Evolutionary conservation across 2,888 invertebrate species (phyloP).

Genomic region (Chymomyza fuscimana): DNA sequence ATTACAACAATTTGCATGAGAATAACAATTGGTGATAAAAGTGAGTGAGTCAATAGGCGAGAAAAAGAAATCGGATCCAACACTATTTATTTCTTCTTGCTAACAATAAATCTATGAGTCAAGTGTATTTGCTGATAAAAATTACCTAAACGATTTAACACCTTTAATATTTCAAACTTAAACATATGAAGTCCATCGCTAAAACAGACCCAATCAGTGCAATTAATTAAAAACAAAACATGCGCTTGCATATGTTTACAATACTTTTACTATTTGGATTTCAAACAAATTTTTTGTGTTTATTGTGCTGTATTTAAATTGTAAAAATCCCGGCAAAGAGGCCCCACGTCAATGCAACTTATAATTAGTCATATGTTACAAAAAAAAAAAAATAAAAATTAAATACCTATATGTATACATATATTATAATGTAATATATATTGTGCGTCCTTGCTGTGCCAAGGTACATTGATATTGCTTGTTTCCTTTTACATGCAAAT

Average conservation of each 20-base stretch:
- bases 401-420: constrained; percentile 16
- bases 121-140: constrained; percentile 19
- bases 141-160: constrained; percentile 16
- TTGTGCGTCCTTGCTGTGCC: constrained; percentile 46
- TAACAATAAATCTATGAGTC: not conserved
- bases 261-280: constrained; percentile 24
- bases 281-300: constrained; percentile 17
- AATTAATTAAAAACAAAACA: not conserved
- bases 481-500: constrained; percentile 43
- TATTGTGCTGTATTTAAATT: constrained; percentile 27
- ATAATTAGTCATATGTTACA: constrained; percentile 51
- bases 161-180: constrained; percentile 18
- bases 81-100: not conserved
- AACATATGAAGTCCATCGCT: constrained; percentile 41
- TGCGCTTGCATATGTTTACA: constrained; percentile 27
- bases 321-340: not conserved
- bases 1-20: constrained; percentile 43
- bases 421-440: constrained; percentile 14
- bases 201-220: not conserved
- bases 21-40: constrained; percentile 53
- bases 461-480: constrained; percentile 55
- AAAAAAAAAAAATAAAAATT: constrained; percentile 6
- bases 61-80: not conserved
- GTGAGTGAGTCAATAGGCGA: constrained; percentile 50
- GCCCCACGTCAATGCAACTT: constrained; percentile 49